A percentile compares a stretch with the other conserved stretches of the same genome.
Conservation (phyloP, 1,140 invertebrate species). For the honey bee (Apis mellifera) region Amel_HAv3.1 CM009931.2:11519001-11519500, state of each 20-base stretch:
- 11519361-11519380: conserved; percentile 78
- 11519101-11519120: conserved; percentile 80
- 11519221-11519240: conserved; percentile 1
- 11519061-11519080: conserved; percentile 94
- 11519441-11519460: background rate
- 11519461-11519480: conserved; percentile 58
- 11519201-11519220: background rate
- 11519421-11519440: conserved; percentile 48
- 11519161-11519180: too few relatives aligned
- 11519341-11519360: conserved; percentile 80
- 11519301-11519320: conserved; percentile 87
- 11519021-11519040: conserved; percentile 87
- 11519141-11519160: too few relatives aligned
- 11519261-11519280: conserved; percentile 77
- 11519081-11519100: conserved; percentile 80
- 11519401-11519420: conserved; percentile 48
- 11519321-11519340: conserved; percentile 90
- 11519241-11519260: conserved; percentile 81
- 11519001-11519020: conserved; percentile 81
- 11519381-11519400: conserved; percentile 79
- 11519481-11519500: conserved; percentile 72
- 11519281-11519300: conserved; percentile 85
- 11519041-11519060: conserved; percentile 91
- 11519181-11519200: background rate
- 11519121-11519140: conserved; percentile 80